Conservation (phyloP, 2,888 invertebrate genomes). For the Hydrotaea cyrtoneurina region DNA sequence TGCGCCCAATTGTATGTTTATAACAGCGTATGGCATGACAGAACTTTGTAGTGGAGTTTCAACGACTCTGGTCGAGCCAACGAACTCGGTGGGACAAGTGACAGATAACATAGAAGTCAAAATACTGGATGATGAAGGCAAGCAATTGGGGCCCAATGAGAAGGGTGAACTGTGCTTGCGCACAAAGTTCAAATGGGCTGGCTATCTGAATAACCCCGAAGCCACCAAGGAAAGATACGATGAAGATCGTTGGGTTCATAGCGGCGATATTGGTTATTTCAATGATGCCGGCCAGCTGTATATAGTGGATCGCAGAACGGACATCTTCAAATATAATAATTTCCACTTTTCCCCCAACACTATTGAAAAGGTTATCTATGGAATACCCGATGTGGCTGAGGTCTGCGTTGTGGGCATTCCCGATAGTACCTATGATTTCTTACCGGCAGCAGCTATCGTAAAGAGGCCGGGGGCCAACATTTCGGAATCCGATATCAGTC, state of each 20-base stretch:
- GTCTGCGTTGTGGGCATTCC: conserved; percentile 76
- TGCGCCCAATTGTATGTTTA: conserved; percentile 65
- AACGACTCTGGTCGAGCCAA: conserved; percentile 48
- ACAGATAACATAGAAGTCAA: conserved; percentile 62
- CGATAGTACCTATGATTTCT: conserved; percentile 71
- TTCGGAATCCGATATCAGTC: no score
- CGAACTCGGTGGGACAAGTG: conserved; percentile 67
- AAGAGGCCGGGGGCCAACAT: conserved; percentile 64
- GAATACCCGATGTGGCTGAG: conserved; percentile 72
- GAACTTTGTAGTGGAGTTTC: conserved; percentile 71
- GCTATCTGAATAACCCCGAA: conserved; percentile 75
- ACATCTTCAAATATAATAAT: conserved; percentile 76
- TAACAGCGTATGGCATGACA: conserved; percentile 73
- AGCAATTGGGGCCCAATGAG: conserved; percentile 65
- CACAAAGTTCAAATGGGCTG: conserved; percentile 71
- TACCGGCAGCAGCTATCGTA: conserved; percentile 75
- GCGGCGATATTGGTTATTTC: conserved; percentile 78
- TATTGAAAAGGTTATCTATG: conserved; percentile 74
- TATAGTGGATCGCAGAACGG: conserved; percentile 77
- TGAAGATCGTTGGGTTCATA: conserved; percentile 75
- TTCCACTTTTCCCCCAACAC: conserved; percentile 76
- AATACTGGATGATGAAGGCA: conserved; percentile 65
- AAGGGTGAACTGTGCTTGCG: conserved; percentile 75
- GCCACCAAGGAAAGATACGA: conserved; percentile 73
- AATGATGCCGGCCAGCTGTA: conserved; percentile 75